These are phyloP conservation scores for Gnatocerus cornutus DNA, from an alignment of 2,888 invertebrate genomes.

Conservation along the genomic window DNA sequence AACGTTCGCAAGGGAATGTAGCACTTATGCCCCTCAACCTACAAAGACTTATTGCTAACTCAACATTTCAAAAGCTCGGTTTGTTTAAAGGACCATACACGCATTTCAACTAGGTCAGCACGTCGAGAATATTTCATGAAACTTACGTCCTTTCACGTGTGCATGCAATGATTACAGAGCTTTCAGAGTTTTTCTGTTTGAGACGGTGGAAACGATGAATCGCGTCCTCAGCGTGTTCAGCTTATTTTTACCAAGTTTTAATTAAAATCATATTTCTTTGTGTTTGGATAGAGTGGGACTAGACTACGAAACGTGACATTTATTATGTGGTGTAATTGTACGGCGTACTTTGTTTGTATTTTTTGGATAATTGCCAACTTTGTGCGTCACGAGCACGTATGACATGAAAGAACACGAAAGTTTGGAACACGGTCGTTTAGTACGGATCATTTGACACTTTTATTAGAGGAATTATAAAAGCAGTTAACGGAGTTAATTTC, in stretches of 20 bases:
- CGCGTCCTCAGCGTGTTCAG: not conserved
- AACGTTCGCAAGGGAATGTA: constrained; percentile 13
- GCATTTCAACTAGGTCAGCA: not conserved
- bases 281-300: not conserved
- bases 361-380: too few species aligned
- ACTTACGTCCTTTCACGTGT: constrained; percentile 11
- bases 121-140: not conserved
- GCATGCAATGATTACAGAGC: constrained; percentile 13
- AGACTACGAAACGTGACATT: not conserved
- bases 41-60: constrained; percentile 30
- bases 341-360: not conserved
- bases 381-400: not conserved
- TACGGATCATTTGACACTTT: not conserved
- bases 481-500: too few species aligned
- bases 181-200: constrained; percentile 1
- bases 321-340: constrained; percentile 2
- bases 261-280: not conserved
- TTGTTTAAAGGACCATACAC: constrained; percentile 7
- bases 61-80: constrained; percentile 18
- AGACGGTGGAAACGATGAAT: not conserved
- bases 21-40: constrained; percentile 27
- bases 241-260: constrained; percentile 1
- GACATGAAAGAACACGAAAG: not conserved
- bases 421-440: not conserved
- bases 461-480: constrained; percentile 1